Evolutionary conservation across 1,140 invertebrate species (phyloP).

Genomic region (Halictus rubicundus): DNA sequence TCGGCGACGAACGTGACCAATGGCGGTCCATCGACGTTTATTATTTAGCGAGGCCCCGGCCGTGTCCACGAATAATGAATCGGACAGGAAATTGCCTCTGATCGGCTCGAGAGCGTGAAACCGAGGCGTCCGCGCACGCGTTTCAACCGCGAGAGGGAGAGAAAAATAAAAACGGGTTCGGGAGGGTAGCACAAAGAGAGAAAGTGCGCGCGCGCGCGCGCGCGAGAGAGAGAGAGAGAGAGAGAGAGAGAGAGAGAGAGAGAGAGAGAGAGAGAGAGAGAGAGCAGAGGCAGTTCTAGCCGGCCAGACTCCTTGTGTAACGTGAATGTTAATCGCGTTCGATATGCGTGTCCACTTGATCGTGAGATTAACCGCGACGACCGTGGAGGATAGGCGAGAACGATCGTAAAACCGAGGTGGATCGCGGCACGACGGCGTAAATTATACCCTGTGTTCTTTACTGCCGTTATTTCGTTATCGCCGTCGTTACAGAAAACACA

Average conservation of each 20-base stretch:
- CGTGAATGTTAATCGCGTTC: slow-evolving; percentile 49
- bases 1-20: slow-evolving; percentile 3
- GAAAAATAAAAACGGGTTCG: not conserved
- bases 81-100: slow-evolving; percentile 38
- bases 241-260: not conserved
- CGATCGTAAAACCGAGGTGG: slow-evolving; percentile 18
- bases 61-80: slow-evolving; percentile 29
- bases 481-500: not conserved
- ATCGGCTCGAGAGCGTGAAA: slow-evolving; percentile 42
- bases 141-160: not conserved
- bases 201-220: too few relatives aligned
- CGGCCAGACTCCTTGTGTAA: slow-evolving; percentile 45
- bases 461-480: not conserved
- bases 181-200: not conserved
- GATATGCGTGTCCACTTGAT: slow-evolving; percentile 38
- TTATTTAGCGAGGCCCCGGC: slow-evolving; percentile 44
- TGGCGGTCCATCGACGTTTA: slow-evolving; percentile 32
- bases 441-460: slow-evolving; percentile 7
- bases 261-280: not conserved
- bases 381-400: not conserved
- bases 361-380: slow-evolving; percentile 39
- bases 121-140: slow-evolving; percentile 9
- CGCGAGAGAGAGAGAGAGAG: too few relatives aligned
- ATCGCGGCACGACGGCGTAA: not conserved
- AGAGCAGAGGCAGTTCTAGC: not conserved